Base-by-base conservation (phyloP, 2,113 vertebrate species). In the Tapirus terrestris region DNA sequence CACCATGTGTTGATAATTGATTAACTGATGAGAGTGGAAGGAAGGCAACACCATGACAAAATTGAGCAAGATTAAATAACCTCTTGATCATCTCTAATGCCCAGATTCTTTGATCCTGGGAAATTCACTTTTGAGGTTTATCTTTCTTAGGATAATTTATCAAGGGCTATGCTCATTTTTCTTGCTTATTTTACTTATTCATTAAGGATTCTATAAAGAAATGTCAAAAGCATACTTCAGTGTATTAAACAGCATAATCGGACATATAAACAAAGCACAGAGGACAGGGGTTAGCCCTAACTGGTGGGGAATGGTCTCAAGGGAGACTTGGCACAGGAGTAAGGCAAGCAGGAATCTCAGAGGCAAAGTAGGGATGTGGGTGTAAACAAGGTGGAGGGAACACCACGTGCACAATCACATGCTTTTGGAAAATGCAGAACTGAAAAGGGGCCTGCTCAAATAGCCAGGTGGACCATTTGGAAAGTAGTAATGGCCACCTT, bases 311-410 rank as follows among this genome's bases (percentile, higher is more conserved):
- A 16, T 27, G 6, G 33, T 56, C 56, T 81, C n/a, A 8, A 17
- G 6, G 7, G 39, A 56, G 33, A 65, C 4, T 3, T 81, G 43
- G 9, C 45, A 45, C 18, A 65, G 33, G 85, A 61, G 36, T 27
- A 51, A 48, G 45, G 2, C 23, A 53, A 17, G 33, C 0, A 67
- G 27, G 21, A 36, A 23, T 5, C 23, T 31, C 8, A 33, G 33
- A 23, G 12, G 31, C 27, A 31, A 27, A 1, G 2, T 14, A 29
- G 36, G 25, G 11, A 8, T 13, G 0, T 9, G 27, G 3, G 4
- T 18, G 2, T 17, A 27, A 18, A 23, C 16, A 3, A 13, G 11
- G 18, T 3, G 23, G 14, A 86, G 13, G 27, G 39, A 25, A 25
- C 3, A 10, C 53, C 20, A 8, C 0, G 10, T 20, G 23, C 25